Percentiles rank a stretch among this genome's conserved stretches.
Conservation (phyloP, 2,113 vertebrate species). For the Pungitius pungitius region DNA sequence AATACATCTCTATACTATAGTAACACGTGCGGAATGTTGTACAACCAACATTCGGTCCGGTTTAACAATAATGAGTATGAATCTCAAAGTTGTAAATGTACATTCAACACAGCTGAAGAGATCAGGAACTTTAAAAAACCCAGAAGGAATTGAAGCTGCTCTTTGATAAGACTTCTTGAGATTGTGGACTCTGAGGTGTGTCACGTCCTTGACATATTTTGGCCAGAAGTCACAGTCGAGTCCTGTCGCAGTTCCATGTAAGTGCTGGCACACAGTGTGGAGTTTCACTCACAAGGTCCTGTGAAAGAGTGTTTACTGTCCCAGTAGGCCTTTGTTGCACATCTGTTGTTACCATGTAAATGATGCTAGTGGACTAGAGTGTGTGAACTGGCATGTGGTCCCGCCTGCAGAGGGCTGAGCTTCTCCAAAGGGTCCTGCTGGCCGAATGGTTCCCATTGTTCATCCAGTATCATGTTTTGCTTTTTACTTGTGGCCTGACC, state of each 20-base stretch:
- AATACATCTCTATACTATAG: neutral
- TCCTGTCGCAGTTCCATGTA: slow-evolving; percentile 28
- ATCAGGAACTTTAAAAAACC: neutral
- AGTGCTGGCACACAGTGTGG: slow-evolving; percentile 31
- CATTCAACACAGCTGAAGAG: neutral
- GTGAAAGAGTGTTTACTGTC: slow-evolving; percentile 12
- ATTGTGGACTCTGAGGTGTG: slow-evolving; percentile 63
- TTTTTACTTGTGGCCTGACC: slow-evolving; percentile 9
- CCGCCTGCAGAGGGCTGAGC: slow-evolving; percentile 25
- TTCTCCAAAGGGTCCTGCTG: slow-evolving; percentile 30
- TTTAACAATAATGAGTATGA: neutral
- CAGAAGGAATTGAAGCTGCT: neutral
- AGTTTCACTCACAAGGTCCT: slow-evolving; percentile 36
- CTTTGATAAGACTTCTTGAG: neutral
- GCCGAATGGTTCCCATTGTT: slow-evolving; percentile 39
- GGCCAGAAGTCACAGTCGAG: slow-evolving; percentile 1
- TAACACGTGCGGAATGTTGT: neutral
- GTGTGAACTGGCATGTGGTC: slow-evolving; percentile 29
- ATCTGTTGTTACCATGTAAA: slow-evolving; percentile 50
- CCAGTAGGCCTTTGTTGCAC: neutral
- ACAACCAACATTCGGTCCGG: neutral
- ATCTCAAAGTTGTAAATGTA: neutral
- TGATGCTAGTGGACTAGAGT: slow-evolving; percentile 8
- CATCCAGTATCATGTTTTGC: slow-evolving; percentile 20
- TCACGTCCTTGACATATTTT: slow-evolving; percentile 68